Base-by-base conservation (phyloP, 2,888 invertebrate species). In the Phyto melanocephala region DNA sequence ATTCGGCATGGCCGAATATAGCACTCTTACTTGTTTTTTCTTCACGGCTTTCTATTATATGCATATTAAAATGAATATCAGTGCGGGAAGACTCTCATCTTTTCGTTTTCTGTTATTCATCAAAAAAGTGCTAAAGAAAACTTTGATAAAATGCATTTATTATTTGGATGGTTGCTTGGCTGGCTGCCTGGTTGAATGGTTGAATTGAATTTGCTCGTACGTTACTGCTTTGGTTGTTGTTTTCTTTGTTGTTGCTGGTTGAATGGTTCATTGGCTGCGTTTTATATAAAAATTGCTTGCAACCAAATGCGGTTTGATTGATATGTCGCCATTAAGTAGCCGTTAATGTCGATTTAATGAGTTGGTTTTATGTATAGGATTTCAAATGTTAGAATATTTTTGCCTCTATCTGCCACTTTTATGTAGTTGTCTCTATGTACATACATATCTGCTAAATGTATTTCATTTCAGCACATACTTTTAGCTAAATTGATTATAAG, bases 271-370 rank as follows among this genome's bases (percentile, higher is more conserved):
- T 70, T 70, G 70, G 35, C 37, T 77, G 60, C 40, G 17, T n/a
- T 42, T 24, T 56, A 28, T 28, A 28, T 35, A 37, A 52, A 60
- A 74, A 54, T 20, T 67, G 79, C 65, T 35, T 28, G 56, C 72
- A 79, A 60, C 42, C 60, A 45, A 74, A 54, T 80, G 82, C 70
- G 79, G 82, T 72, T 76, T 83, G 83, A 84, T 83, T 81, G 81
- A 84, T 84, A 81, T 76, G 84, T 83, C 84, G 83, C 84, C 84
- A 83, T 76, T 81, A 81, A 76, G 76, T 62, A 76, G 84, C 78
- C 62, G 70, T 81, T 81, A 76, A 81, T 81, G 60, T 62, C 76
- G 79, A 74, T 83, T 78, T 78, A 79, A 82, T 82, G 75, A 75
- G 82, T 75, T 79, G 17, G 13, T 45, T 72, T 67, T 67, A 40